phyloP scores from a whole-genome alignment of 37 sponge, comb jelly and placozoan genomes.

The Geodia barretti region DNA sequence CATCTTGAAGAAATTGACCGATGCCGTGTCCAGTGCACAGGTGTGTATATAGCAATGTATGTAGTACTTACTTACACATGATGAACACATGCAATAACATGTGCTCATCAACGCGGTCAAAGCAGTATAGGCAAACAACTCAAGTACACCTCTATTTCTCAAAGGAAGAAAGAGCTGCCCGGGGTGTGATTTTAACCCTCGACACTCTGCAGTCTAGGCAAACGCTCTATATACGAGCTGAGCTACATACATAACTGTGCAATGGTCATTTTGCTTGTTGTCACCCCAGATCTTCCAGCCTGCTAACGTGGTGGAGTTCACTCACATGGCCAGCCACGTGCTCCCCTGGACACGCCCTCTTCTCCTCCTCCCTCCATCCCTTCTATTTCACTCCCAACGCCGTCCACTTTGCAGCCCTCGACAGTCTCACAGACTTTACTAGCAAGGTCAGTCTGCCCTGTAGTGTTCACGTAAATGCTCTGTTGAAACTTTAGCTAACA shows the following conservation, averaged over 20 bases:
- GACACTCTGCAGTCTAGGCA: no score
- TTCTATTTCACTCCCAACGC: constrained; percentile 49
- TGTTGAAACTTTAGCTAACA: no score
- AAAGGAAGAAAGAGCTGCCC: no score
- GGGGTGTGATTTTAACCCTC: no score
- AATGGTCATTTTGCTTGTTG: not conserved
- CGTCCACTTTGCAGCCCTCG: constrained; percentile 61
- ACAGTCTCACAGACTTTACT: constrained; percentile 33
- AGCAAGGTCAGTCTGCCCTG: no score
- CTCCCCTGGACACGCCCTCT: constrained; percentile 57
- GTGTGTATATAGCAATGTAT: constrained; percentile 11
- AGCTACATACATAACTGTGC: no score
- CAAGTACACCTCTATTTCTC: no score
- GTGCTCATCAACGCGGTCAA: no score
- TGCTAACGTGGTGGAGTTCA: constrained; percentile 24
- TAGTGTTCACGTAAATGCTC: no score
- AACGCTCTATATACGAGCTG: no score
- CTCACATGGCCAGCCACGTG: constrained; percentile 29
- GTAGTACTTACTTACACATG: not conserved
- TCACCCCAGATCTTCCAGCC: constrained; percentile 46
- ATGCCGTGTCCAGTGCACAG: constrained; percentile 39
- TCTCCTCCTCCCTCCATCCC: constrained; percentile 11
- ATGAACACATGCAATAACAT: no score
- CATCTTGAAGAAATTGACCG: constrained; percentile 36
- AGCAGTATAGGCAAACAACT: no score